These are phyloP conservation scores for Karalla daura DNA, from an alignment of 2,797 vertebrate species.

Conservation along the genomic window DNA sequence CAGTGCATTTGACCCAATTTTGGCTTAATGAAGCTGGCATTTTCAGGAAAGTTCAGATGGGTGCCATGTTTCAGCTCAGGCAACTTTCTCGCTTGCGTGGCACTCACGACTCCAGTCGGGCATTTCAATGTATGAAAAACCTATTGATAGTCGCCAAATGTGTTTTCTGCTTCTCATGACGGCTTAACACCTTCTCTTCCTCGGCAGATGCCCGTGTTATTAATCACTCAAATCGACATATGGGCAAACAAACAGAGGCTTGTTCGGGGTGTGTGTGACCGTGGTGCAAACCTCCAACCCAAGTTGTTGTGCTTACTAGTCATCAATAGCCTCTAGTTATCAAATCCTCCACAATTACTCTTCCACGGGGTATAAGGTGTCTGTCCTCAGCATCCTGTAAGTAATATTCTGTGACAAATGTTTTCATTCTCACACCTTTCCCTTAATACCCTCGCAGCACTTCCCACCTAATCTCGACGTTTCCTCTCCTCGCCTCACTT, in stretches of 20 bases:
- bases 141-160: background rate
- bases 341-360: slow-evolving; percentile 74
- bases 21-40: slow-evolving; percentile 60
- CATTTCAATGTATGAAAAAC: background rate
- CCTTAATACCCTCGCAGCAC: slow-evolving; percentile 53
- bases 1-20: slow-evolving; percentile 68
- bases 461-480: slow-evolving; percentile 76
- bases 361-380: slow-evolving; percentile 77
- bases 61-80: slow-evolving; percentile 16
- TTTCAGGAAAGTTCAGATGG: slow-evolving; percentile 56
- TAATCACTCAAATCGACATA: slow-evolving; percentile 51
- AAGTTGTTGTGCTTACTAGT: slow-evolving; percentile 70
- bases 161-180: slow-evolving; percentile 34
- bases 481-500: slow-evolving; percentile 64
- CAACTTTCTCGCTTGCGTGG: slow-evolving; percentile 28
- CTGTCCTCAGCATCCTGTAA: slow-evolving; percentile 71
- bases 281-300: slow-evolving; percentile 61
- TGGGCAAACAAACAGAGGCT: slow-evolving; percentile 73
- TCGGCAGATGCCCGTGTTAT: slow-evolving; percentile 50
- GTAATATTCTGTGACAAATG: slow-evolving; percentile 79
- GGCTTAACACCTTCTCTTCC: slow-evolving; percentile 52
- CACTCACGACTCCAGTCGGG: rapidly evolving
- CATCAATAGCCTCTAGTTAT: slow-evolving; percentile 82
- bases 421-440: slow-evolving; percentile 65
- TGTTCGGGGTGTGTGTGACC: slow-evolving; percentile 78